Evolutionary conservation across 2,113 vertebrate species (phyloP).

Genomic region (Agelaius phoeniceus): DNA sequence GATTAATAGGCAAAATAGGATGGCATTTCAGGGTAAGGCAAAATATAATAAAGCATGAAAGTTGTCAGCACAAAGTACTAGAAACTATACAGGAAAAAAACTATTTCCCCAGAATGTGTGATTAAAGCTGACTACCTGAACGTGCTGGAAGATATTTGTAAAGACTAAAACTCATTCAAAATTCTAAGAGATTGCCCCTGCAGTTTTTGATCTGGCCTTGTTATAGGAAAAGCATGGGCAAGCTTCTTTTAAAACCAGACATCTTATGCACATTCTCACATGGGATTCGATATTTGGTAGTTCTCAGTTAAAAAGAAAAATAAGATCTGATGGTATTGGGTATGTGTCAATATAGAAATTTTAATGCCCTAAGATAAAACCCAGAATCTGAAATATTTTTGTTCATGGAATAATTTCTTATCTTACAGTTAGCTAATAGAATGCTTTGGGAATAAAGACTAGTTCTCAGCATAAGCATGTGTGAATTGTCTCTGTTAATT

Average conservation of each 20-base stretch:
- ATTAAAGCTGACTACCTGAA: constrained; percentile 12
- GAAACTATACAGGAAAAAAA: background rate
- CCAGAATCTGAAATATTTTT: background rate
- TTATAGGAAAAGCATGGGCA: background rate
- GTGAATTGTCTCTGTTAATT: background rate
- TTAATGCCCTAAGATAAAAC: background rate
- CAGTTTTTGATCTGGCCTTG: background rate
- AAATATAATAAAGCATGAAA: background rate
- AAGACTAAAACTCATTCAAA: background rate
- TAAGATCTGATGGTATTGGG: background rate
- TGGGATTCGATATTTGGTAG: background rate
- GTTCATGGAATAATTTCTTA: background rate
- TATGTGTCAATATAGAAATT: background rate
- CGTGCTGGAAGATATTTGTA: background rate
- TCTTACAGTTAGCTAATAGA: background rate
- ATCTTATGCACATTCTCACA: fast-evolving
- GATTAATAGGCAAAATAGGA: background rate
- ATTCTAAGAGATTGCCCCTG: background rate
- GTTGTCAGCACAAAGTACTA: background rate
- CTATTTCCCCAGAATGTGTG: background rate
- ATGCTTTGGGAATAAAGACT: background rate
- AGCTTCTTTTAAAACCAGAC: background rate
- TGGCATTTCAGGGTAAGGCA: constrained; percentile 1
- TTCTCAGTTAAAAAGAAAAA: background rate
- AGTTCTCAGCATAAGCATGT: background rate